Evolutionary conservation across 1,140 invertebrate genomes (phyloP), one percentile per base, ranked within the genome.

Genomic region (Helicoverpa armigera): DNA sequence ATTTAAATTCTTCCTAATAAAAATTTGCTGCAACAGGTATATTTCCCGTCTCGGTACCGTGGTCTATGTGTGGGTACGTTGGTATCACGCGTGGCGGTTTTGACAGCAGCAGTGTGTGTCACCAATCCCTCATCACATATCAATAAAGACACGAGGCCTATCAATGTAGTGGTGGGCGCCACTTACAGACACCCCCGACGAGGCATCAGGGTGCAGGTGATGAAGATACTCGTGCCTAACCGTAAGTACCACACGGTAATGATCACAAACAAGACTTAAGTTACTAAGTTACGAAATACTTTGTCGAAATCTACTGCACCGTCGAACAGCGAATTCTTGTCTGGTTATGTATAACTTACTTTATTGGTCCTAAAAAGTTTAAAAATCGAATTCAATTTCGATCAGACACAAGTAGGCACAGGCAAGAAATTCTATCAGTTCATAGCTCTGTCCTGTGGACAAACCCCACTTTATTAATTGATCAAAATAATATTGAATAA

Each of bases 191-290:
- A 94, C 54, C 87, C 88, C 0, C 80, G 90, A 12, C 81, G 91
- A 60, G 93, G 93, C 16, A 89, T 94, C 29, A 74, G 91, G 12
- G 88, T 93, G 12, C 93, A 93, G 70, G 90, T 93, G 67, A 91
- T 89, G 7, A 92, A 92, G 78, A 83, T 94, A 60, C 78, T 94
- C 4, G 76, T 90, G 35, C 91, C 91, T 0, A 89, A 88, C 58
- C 56, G 92, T 94, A 72, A 90, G 91, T 69, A 69, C 35, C 23
- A 0, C 23, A 23, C 23, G 23, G 23, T 23, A 23, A 23, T 23
- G 23, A 23, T 23, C 2, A 23, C 23, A 23, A 23, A 23, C 23
- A 23, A 23, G 23, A 23, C 23, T 23, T 1, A 23, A 23, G 23
- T 23, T 23, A 23, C 23, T 23, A 23, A 23, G 23, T n/a, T n/a